These are phyloP conservation scores for Prunella himalayana DNA, from an alignment of 2,113 vertebrate genomes.

Conservation along the genomic window DNA sequence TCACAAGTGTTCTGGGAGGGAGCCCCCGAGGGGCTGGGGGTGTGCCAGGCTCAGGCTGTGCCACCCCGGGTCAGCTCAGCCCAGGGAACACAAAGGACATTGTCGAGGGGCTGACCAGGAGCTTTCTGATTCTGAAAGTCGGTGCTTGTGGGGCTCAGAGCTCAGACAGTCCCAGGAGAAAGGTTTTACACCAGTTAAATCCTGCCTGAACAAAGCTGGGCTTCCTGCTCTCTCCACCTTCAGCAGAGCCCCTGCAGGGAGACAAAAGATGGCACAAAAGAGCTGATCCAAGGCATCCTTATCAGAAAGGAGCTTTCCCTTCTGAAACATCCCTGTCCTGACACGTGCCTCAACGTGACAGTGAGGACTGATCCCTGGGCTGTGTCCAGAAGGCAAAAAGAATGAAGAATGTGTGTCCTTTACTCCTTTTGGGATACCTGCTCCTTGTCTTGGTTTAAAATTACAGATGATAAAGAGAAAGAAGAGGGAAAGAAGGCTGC, in stretches of 20 bases:
- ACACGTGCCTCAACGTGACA: background rate
- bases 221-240: background rate
- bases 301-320: background rate
- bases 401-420: background rate
- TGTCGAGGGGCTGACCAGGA: too few species aligned
- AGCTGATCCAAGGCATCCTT: background rate
- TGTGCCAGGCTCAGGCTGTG: background rate
- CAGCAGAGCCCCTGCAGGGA: background rate
- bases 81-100: background rate
- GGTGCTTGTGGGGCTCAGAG: background rate
- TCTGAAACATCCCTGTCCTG: background rate
- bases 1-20: background rate
- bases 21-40: background rate
- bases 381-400: background rate
- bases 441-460: background rate
- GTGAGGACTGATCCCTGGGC: background rate
- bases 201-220: background rate
- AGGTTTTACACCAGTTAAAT: background rate
- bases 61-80: background rate
- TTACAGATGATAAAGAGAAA: background rate
- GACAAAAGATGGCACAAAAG: background rate
- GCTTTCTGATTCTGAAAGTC: background rate
- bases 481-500: background rate
- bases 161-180: background rate
- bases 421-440: background rate